Evolutionary conservation across 92 coral and sea anemone genomes (phyloP), one percentile per base, ranked within the genome.

Genomic region (Zoanthus solanderi): DNA sequence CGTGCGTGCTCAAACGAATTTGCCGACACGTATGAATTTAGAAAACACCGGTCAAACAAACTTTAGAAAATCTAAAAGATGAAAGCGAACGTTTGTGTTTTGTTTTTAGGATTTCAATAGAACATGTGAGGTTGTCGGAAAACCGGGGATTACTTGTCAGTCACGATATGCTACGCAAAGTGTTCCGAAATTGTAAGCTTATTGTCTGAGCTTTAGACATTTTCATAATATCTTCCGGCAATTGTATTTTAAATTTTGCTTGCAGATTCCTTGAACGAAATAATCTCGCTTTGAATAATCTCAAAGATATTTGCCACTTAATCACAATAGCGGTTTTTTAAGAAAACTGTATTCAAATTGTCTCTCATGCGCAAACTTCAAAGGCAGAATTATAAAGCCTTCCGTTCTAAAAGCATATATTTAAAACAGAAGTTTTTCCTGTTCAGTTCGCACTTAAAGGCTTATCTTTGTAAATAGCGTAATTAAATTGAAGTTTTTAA

Each of bases 171-270:
- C 15, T 56, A 15, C 68, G 54, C 82, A 54, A 53, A 77, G 82
- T 34, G 23, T 77, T 53, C 82, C 82, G 82, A 77, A 76, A 53
- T 52, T 77, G 30, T 28, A 77, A 77, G 82, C 66, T 16, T 66
- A 77, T 77, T 77, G 82, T 77, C 67, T 77, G 47, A 54, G 68
- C 23, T 77, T 53, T 34, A 54, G 66, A 23, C 18, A 47, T 54
- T 77, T 54, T 77, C 82, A 46, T 8, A 30, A 77, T 77, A 54
- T 77, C 82, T 77, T 77, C 82, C 82, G 82, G 82, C 82, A 56
- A 53, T 14, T 6, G n/a, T 31, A 6, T 77, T 16, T 31, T 3
- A 34, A 28, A 54, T 52, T 37, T 53, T 37, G 63, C 16, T 23
- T 23, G 66, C 48, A 77, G 50, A 69, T 69, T 34, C 28, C 18